phyloP scores from a whole-genome alignment of 2,888 invertebrate species.

The Ectemnius cavifrons region DNA sequence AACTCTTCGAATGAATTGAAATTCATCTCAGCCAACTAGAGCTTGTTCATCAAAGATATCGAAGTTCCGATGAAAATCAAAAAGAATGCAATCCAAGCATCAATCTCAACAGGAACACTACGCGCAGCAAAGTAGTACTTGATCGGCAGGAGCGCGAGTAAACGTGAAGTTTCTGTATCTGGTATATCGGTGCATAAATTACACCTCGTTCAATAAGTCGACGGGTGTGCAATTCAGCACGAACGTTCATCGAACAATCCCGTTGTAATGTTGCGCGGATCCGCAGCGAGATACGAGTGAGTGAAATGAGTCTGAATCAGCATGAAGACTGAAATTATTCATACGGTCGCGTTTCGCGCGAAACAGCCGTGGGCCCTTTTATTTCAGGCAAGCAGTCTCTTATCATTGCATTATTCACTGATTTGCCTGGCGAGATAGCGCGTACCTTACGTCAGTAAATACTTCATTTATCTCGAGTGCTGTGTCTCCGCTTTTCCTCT shows the following conservation, averaged over 20 bases:
- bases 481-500: constrained; percentile 17
- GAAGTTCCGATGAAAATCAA: no score
- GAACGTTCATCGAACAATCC: constrained; percentile 1
- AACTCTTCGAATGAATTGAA: no score
- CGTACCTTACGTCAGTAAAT: constrained; percentile 27
- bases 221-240: constrained; percentile 5
- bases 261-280: background rate
- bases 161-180: background rate
- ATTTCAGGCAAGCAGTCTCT: background rate
- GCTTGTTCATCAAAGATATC: no score
- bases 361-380: constrained; percentile 4
- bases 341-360: constrained; percentile 15
- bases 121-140: background rate
- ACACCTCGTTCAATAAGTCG: background rate
- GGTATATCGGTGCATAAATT: background rate
- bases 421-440: constrained; percentile 17
- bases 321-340: constrained; percentile 20
- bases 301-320: constrained; percentile 9
- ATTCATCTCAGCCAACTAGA: no score
- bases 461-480: constrained; percentile 31
- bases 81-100: background rate
- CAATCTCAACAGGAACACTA: no score
- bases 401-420: constrained; percentile 28
- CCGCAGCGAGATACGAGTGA: background rate
- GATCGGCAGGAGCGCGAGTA: background rate